These are phyloP conservation scores for Pelobates cultripes DNA, from an alignment of 2,797 vertebrate genomes.

Conservation along the genomic window DNA sequence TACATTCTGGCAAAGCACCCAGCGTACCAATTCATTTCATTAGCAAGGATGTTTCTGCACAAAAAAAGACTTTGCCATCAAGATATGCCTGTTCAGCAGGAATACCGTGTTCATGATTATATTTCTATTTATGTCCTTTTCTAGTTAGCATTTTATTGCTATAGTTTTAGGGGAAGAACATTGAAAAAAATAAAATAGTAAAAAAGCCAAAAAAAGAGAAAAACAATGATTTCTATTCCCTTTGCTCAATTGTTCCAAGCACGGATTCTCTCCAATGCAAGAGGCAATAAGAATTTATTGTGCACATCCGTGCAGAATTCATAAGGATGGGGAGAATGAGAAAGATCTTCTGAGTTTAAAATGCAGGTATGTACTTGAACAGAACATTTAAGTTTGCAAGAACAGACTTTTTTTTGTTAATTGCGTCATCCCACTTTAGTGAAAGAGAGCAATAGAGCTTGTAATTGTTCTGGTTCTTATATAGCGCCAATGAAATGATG, in stretches of 20 bases:
- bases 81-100: conserved; percentile 28
- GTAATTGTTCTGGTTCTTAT: not conserved
- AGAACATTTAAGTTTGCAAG: not conserved
- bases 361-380: not conserved
- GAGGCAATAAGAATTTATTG: conserved; percentile 40
- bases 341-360: conserved; percentile 1
- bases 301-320: conserved; percentile 16
- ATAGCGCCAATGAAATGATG: too few species aligned
- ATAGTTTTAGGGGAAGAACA: conserved; percentile 31
- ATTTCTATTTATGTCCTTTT: conserved; percentile 37
- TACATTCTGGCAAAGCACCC: conserved; percentile 45
- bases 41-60: conserved; percentile 25
- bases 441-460: not conserved
- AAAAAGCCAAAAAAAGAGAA: conserved; percentile 37
- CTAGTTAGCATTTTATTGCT: conserved; percentile 45
- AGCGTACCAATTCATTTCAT: conserved; percentile 52
- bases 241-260: conserved; percentile 29
- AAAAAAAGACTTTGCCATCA: conserved; percentile 28
- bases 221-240: conserved; percentile 41
- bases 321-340: not conserved
- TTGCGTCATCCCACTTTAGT: not conserved
- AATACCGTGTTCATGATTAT: conserved; percentile 24
- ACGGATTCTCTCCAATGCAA: not conserved
- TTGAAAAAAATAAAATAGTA: conserved; percentile 16
- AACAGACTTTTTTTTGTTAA: not conserved